phyloP scores from a whole-genome alignment of 37 sponge, comb jelly and placozoan species.

The Cladorhizidae sp. region DNA sequence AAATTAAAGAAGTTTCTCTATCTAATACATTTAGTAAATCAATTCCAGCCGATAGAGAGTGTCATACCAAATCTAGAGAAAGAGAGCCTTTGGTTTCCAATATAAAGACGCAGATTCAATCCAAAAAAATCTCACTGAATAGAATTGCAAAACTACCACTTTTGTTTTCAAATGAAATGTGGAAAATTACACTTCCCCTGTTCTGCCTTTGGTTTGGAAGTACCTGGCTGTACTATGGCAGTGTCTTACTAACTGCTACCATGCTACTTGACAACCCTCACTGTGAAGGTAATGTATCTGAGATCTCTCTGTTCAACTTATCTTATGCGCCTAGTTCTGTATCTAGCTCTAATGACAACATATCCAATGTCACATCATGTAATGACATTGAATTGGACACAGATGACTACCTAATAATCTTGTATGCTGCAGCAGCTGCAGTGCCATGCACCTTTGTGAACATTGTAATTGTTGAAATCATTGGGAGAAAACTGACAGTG shows the following conservation, averaged over 20 bases:
- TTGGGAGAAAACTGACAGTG: slow-evolving; percentile 83
- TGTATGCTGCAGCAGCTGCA: slow-evolving; percentile 79
- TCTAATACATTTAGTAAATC: too few species aligned
- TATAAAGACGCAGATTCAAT: too few species aligned
- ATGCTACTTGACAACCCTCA: slow-evolving; percentile 66
- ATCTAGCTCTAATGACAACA: neutral
- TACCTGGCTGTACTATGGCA: slow-evolving; percentile 70
- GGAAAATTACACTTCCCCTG: slow-evolving; percentile 55
- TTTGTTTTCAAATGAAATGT: slow-evolving; percentile 57
- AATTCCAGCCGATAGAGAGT: too few species aligned
- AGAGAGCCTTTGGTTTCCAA: neutral
- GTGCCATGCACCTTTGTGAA: slow-evolving; percentile 71
- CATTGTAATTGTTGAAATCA: slow-evolving; percentile 54
- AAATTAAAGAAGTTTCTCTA: too few species aligned
- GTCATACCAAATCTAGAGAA: neutral
- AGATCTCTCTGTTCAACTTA: neutral
- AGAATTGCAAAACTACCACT: neutral
- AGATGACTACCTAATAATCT: slow-evolving; percentile 58
- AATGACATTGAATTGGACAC: slow-evolving; percentile 15
- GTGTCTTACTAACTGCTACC: slow-evolving; percentile 59
- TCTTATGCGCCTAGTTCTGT: neutral
- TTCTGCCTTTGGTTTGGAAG: slow-evolving; percentile 51
- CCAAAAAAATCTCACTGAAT: neutral
- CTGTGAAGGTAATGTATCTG: slow-evolving; percentile 39
- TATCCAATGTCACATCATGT: neutral